These are phyloP conservation scores for Glaucopsyche alexis DNA, from an alignment of 2,888 invertebrate genomes.

Conservation along the genomic window DNA sequence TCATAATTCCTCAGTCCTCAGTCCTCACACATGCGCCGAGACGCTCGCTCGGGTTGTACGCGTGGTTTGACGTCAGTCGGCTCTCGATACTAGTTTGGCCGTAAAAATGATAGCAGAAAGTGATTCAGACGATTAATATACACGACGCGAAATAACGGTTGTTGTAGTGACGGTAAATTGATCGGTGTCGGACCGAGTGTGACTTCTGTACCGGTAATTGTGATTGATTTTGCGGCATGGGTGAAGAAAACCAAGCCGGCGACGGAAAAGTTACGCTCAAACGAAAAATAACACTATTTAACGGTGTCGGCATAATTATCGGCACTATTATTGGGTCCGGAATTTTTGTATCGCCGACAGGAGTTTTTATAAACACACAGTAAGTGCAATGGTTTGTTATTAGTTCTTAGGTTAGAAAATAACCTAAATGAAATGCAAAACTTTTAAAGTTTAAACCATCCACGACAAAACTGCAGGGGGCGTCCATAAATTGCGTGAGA, in stretches of 20 bases:
- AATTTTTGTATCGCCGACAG: constrained; percentile 95
- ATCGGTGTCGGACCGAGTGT: constrained; percentile 56
- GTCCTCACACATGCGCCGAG: constrained; percentile 59
- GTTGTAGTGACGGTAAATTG: constrained; percentile 39
- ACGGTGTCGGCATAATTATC: constrained; percentile 93
- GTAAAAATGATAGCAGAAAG: constrained; percentile 69
- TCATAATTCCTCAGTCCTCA: constrained; percentile 37
- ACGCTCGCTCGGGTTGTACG: constrained; percentile 51
- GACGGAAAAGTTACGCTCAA: constrained; percentile 84
- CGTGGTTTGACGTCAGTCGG: constrained; percentile 54
- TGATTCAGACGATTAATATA: constrained; percentile 66
- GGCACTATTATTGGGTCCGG: constrained; percentile 95
- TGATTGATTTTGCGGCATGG: constrained; percentile 76
- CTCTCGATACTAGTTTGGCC: constrained; percentile 60
- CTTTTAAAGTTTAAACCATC: not conserved
- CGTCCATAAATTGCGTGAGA: not conserved
- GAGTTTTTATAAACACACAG: constrained; percentile 83
- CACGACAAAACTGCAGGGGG: not conserved
- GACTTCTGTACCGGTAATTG: constrained; percentile 55
- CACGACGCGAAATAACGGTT: constrained; percentile 47
- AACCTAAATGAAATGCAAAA: not conserved
- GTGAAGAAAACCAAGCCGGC: constrained; percentile 66
- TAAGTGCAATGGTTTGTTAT: constrained; percentile 56
- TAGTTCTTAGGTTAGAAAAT: constrained; percentile 5
- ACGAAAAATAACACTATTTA: constrained; percentile 90